Evolutionary conservation across 2,797 vertebrate species (phyloP).

Genomic region (Anas georgica): DNA sequence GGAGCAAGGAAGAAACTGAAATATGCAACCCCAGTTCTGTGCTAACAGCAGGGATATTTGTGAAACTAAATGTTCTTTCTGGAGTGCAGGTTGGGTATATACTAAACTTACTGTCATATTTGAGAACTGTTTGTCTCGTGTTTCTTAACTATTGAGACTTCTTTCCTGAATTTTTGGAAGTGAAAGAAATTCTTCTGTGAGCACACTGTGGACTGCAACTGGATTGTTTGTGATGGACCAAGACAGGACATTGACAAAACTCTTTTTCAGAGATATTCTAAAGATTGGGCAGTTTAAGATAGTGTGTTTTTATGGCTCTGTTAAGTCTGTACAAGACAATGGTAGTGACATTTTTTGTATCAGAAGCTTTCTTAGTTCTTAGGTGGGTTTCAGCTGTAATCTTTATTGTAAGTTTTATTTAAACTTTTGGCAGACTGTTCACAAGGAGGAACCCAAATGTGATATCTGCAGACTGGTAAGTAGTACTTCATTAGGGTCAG

Average conservation of each 20-base stretch:
- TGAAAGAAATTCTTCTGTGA: background rate
- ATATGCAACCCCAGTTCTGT: background rate
- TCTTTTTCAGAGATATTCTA: background rate
- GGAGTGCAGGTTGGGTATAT: conserved; percentile 7
- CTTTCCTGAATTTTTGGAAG: background rate
- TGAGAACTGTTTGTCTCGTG: background rate
- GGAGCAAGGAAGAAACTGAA: conserved; percentile 2
- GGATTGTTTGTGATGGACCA: background rate
- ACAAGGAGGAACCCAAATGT: background rate
- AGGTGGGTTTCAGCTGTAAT: background rate
- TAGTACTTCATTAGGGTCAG: background rate
- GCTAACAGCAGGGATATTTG: background rate
- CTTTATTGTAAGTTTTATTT: conserved; percentile 4
- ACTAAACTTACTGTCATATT: background rate
- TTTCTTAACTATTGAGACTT: background rate
- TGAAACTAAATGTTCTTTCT: background rate
- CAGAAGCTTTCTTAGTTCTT: background rate
- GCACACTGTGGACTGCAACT: background rate
- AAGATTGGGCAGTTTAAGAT: background rate
- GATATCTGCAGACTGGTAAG: background rate
- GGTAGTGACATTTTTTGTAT: background rate
- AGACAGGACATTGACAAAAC: background rate
- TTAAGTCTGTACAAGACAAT: background rate
- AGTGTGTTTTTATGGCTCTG: background rate
- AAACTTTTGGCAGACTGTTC: background rate